A percentile compares a stretch with the other conserved stretches of the same genome.
Conservation (phyloP, 2,113 vertebrate genomes). For the Bubo scandiacus region DNA sequence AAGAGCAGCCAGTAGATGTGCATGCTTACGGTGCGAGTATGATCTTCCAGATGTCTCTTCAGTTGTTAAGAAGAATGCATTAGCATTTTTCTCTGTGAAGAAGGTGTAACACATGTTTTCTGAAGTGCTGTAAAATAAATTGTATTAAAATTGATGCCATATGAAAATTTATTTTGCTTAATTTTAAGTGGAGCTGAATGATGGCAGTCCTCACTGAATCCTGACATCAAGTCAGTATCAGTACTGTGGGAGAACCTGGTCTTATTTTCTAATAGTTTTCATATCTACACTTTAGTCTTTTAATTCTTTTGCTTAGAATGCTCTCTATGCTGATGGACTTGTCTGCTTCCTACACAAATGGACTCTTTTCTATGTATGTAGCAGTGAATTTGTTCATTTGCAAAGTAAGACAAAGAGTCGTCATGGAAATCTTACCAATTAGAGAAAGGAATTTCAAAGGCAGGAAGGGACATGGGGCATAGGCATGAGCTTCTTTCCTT, state of each 20-base stretch:
- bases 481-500: not conserved
- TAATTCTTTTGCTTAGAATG: not conserved
- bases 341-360: not conserved
- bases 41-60: slow-evolving; percentile 5
- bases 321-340: not conserved
- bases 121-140: not conserved
- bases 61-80: not conserved
- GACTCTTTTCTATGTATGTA: not conserved
- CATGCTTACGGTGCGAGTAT: rapidly evolving
- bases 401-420: not conserved
- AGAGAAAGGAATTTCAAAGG: not conserved
- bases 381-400: not conserved
- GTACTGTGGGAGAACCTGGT: not conserved
- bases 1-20: not conserved
- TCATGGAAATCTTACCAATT: not conserved
- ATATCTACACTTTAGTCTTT: not conserved
- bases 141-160: not conserved
- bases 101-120: not conserved
- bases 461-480: not conserved
- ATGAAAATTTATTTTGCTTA: not conserved
- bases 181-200: not conserved
- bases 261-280: not conserved
- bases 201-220: not conserved
- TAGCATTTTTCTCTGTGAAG: not conserved
- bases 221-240: not conserved